Conservation (phyloP, 1,140 invertebrate species). For the Trichonephila clavata region DNA sequence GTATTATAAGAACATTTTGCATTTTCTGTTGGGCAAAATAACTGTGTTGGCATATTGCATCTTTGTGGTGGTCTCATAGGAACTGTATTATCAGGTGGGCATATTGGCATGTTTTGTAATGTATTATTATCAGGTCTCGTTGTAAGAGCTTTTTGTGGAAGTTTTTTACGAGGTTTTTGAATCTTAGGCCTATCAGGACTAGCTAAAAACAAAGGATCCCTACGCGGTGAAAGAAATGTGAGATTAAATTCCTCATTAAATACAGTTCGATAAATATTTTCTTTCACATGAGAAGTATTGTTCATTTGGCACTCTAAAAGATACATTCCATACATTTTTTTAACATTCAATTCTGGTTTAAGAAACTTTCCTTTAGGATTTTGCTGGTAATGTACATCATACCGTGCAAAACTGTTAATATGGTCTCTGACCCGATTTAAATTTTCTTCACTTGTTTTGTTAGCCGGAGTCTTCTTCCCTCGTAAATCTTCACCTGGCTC, state of each 20-base stretch:
- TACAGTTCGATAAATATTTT: slow-evolving; percentile 68
- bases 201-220: slow-evolving; percentile 20
- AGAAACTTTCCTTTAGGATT: slow-evolving; percentile 67
- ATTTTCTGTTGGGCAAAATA: slow-evolving; percentile 68
- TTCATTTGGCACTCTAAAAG: slow-evolving; percentile 63
- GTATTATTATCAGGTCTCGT: slow-evolving; percentile 41
- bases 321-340: slow-evolving; percentile 74
- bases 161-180: slow-evolving; percentile 51
- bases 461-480: slow-evolving; percentile 69
- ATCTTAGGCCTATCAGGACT: slow-evolving; percentile 33
- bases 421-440: slow-evolving; percentile 64
- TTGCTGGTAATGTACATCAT: slow-evolving; percentile 49
- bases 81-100: slow-evolving; percentile 43
- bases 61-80: slow-evolving; percentile 59
- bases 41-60: slow-evolving; percentile 55
- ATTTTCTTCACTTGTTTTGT: slow-evolving; percentile 77
- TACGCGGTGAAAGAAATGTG: slow-evolving; percentile 65
- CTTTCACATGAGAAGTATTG: slow-evolving; percentile 67
- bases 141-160: slow-evolving; percentile 30
- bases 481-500: slow-evolving; percentile 66
- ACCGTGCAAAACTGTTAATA: slow-evolving; percentile 65
- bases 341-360: slow-evolving; percentile 64
- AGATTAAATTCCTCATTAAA: slow-evolving; percentile 70
- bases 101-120: slow-evolving; percentile 15
- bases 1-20: slow-evolving; percentile 72